Evolutionary conservation across 2,113 vertebrate genomes (phyloP), one percentile per base, ranked within the genome.

Genomic region (Corythaixoides concolor): DNA sequence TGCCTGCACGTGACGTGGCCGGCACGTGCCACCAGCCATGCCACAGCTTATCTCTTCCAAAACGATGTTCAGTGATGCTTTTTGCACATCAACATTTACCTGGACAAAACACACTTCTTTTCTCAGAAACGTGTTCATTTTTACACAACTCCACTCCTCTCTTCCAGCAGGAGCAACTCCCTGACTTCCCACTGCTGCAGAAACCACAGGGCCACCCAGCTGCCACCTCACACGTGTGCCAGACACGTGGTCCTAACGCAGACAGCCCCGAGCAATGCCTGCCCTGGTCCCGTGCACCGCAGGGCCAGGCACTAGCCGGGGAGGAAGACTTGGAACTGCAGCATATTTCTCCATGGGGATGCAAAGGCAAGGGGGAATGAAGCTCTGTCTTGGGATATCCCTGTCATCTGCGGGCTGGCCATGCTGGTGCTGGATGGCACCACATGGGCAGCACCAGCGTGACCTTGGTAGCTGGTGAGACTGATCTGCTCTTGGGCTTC

Each of bases 101-200:
- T 5, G 30, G 83, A 47, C 47, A 52, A 21, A 63, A 17, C 20
- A 1, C 35, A 47, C 43, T 19, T 43, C 20, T 53, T 69, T 22
- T 75, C n/a, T 39, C 67, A 27, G 26, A n/a, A 72, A 47, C 0
- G 0, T 15, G 7, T 45, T 90, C 0, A 0, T 78, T 81, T 35
- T 67, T 43, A 49, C 52, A 53, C 69, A 66, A 0, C 30, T 56
- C 35, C 55, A 3, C 22, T 37, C 81, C 55, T 69, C 32, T 45
- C 32, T 80, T 76, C n/a, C 89, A 59, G 37, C 59, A 60, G 59
- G 50, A 70, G 30, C 0, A 4, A 7, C 2, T 82, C 56, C 43
- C 37, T 0, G 2, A 2, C 18, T 53, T 81, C 35, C 52, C 9
- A 1, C 68, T 21, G 28, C 63, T 63, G 33, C 1, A 1, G 83